Base-by-base conservation (phyloP, 2,113 vertebrate genomes). In the Cyprinodon variegatus region DNA sequence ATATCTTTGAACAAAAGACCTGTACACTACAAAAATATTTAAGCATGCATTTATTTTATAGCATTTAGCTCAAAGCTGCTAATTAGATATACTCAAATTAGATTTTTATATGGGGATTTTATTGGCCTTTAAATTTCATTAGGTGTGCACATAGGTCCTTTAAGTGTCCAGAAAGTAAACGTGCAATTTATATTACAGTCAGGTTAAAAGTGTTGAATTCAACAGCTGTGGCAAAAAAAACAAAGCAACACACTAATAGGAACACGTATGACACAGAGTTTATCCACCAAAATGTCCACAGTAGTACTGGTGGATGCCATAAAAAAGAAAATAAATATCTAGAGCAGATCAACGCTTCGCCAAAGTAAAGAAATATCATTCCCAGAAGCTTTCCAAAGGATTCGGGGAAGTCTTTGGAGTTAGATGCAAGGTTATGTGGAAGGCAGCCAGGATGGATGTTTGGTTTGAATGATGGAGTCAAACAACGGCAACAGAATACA, bases 351-450 rank as follows among this genome's bases (percentile, higher is more conserved):
- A 90, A 72, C n/a, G 6, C 43, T 75, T 71, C 78, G 87, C 87
- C 86, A 92, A 87, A 86, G 77, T 78, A 88, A 88, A 90, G 88
- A 91, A 88, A 89, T 88, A 86, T 83, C 78, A 88, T 91, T 92
- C 91, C 86, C 87, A 80, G 88, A 86, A 90, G 91, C 86, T 91
- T 91, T 88, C 86, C 63, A 68, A 73, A 64, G 76, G 89, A 89
- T 92, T 92, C 89, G 9, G 48, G 61, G 82, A 90, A 90, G 90
- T 88, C 85, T 89, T 89, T 89, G 84, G 89, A 90, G 89, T 89
- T 86, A 78, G 82, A 81, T 70, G 82, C 77, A 87, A 88, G 91
- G 90, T 93, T 88, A 90, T 20, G 12, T 69, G 62, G 89, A 87
- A 88, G 89, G 76, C 89, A 91, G 88, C 90, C 90, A 91, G 86